Percentiles rank a stretch among this genome's conserved stretches.
Conservation (phyloP, 2,797 vertebrate species). For the Trematomus bernacchii region DNA sequence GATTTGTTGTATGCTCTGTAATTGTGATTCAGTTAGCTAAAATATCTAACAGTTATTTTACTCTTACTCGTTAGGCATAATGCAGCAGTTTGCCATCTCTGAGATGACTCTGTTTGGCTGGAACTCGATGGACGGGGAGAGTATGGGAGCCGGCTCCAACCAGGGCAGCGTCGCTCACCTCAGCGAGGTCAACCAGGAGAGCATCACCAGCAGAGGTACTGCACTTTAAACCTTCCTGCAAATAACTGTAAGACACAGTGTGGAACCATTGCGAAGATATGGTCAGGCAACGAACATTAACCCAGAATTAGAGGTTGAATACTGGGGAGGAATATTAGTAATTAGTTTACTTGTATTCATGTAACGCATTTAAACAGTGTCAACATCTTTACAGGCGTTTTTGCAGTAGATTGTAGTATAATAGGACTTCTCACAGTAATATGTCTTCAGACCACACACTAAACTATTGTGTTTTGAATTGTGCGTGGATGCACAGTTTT, state of each 20-base stretch:
- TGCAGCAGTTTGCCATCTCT: constrained; percentile 98
- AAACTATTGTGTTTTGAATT: background rate
- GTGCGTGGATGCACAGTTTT: constrained; percentile 25
- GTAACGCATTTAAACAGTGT: background rate
- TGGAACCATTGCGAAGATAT: background rate
- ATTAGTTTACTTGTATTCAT: background rate
- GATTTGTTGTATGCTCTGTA: background rate
- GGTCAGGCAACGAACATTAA: background rate
- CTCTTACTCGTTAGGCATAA: constrained; percentile 83
- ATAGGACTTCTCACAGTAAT: background rate
- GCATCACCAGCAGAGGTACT: constrained; percentile 88
- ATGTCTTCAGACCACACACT: constrained; percentile 9
- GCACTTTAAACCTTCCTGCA: background rate
- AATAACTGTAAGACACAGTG: background rate
- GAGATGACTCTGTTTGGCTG: constrained; percentile 96
- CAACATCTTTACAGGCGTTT: background rate
- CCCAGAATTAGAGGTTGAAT: background rate
- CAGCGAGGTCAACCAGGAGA: constrained; percentile 96
- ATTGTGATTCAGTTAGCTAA: constrained; percentile 1
- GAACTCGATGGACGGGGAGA: constrained; percentile 97
- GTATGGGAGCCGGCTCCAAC: constrained; percentile 92
- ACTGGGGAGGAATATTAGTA: background rate
- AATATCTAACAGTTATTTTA: background rate
- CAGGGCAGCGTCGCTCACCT: constrained; percentile 91
- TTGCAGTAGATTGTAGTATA: background rate